Percentiles rank a stretch among this genome's conserved stretches.
These are phyloP conservation scores for Hemiprocne comata DNA, from an alignment of 2,113 vertebrate species.

Conservation along the genomic window DNA sequence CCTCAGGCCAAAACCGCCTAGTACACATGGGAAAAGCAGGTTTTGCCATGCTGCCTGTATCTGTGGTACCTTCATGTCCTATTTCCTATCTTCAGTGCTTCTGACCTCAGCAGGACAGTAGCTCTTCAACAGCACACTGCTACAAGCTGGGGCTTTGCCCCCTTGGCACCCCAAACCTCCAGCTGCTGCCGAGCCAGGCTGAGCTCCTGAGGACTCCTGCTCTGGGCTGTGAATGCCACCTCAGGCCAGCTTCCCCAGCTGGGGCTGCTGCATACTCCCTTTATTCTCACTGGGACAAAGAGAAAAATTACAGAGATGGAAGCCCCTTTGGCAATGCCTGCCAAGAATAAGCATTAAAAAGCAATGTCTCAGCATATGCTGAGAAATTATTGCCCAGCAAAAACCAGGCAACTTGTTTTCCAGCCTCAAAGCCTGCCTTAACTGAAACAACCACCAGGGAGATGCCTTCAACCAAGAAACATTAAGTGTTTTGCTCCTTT, in stretches of 20 bases:
- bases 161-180: fast-evolving
- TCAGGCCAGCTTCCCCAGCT: neutral
- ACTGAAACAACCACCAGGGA: neutral
- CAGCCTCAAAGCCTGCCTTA: neutral
- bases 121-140: neutral
- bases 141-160: neutral
- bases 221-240: neutral
- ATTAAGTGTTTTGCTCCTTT: neutral
- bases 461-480: neutral
- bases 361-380: neutral
- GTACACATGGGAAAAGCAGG: neutral
- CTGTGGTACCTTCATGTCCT: neutral
- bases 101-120: neutral
- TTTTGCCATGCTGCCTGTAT: neutral
- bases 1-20: neutral
- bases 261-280: neutral
- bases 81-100: neutral
- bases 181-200: neutral
- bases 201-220: neutral
- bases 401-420: neutral
- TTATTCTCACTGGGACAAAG: neutral
- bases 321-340: neutral
- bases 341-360: neutral
- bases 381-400: neutral
- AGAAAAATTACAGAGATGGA: neutral